A percentile compares a stretch with the other conserved stretches of the same genome.
Conservation (phyloP, 37 sponge, comb jelly and placozoan species). For the Aplysina aerophoba region DNA sequence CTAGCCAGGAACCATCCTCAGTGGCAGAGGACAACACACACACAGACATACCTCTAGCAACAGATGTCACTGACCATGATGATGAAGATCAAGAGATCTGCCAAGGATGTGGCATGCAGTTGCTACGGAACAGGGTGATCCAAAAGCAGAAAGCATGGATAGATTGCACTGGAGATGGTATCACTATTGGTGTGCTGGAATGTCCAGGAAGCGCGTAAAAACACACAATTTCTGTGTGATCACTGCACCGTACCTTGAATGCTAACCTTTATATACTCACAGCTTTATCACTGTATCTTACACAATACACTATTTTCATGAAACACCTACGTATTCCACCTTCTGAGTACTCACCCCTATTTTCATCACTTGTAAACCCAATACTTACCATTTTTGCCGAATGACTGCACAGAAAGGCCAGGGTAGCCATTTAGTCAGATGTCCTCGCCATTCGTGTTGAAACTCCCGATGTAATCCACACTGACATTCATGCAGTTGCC, state of each 20-base stretch:
- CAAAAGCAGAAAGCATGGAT: not conserved
- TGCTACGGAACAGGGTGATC: not conserved
- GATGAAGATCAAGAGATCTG: not conserved
- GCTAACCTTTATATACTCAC: too few species aligned
- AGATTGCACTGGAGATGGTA: not conserved
- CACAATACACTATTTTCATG: too few species aligned
- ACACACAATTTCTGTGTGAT: not conserved
- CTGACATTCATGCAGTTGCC: not conserved
- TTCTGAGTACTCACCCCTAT: too few species aligned
- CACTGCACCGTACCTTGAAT: not conserved
- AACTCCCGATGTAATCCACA: not conserved
- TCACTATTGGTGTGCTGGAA: not conserved
- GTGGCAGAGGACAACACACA: conserved; percentile 2
- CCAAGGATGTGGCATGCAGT: not conserved
- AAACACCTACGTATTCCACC: too few species aligned
- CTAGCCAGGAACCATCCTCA: too few species aligned
- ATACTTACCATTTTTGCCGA: not conserved
- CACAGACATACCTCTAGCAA: not conserved
- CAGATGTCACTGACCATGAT: not conserved
- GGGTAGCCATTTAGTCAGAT: not conserved
- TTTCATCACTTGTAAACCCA: not conserved
- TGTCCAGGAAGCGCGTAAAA: not conserved
- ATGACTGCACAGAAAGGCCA: not conserved
- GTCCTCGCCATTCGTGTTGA: not conserved
- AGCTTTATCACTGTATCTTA: too few species aligned